Conservation (phyloP, 2,797 vertebrate genomes). For the Rhinatrema bivittatum region DNA sequence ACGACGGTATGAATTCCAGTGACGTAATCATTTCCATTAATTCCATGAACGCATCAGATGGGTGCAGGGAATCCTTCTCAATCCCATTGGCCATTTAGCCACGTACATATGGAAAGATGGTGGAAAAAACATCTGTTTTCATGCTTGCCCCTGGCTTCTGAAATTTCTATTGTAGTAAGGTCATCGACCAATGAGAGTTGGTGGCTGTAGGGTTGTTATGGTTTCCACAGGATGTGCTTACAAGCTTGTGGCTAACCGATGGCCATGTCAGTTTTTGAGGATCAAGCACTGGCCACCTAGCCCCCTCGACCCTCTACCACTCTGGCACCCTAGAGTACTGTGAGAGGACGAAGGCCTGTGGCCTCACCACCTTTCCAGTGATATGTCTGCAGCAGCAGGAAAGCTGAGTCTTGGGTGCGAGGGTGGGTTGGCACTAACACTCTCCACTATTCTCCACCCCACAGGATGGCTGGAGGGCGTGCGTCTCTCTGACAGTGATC, state of each 20-base stretch:
- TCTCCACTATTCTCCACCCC: neutral
- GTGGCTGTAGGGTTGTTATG: neutral
- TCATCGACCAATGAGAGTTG: neutral
- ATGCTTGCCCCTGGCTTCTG: neutral
- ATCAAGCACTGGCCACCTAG: no score
- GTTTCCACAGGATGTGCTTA: no score
- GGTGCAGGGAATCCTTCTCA: neutral
- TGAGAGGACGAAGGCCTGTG: no score
- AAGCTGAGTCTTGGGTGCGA: neutral
- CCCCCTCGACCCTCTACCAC: no score
- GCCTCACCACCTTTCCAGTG: no score
- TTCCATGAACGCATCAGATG: no score
- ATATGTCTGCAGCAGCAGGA: no score
- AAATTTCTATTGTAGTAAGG: neutral
- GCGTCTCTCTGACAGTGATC: conserved; percentile 79
- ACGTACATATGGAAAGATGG: neutral
- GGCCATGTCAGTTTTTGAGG: no score
- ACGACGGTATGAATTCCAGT: conserved; percentile 67
- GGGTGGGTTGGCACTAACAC: neutral
- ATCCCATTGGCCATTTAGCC: neutral
- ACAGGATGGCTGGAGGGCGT: conserved; percentile 88
- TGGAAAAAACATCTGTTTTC: neutral
- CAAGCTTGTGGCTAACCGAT: neutral
- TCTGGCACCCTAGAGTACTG: no score
- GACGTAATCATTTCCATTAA: no score